Base-by-base conservation (phyloP, 2,888 invertebrate genomes). In the Athripsodes cinereus region DNA sequence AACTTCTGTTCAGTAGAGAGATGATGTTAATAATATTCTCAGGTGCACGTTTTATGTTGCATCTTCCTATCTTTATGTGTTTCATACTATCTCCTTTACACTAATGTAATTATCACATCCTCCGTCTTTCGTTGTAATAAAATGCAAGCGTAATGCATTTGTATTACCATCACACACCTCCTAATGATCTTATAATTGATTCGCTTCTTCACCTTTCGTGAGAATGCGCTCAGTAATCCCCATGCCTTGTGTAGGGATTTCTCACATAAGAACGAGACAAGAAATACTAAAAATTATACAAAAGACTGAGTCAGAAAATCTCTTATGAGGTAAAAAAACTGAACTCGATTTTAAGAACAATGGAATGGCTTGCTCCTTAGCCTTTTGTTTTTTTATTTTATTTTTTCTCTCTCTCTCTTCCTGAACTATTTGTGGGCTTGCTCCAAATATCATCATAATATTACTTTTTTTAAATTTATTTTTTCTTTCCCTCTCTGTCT, bases 171-270 rank as follows among this genome's bases (percentile, higher is more conserved):
- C n/a, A 16, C 40, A 40, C 40, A 40, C 40, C 40, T 40, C 40
- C 40, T 40, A 40, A 40, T 40, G 40, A 40, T 40, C 40, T 40
- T 40, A 40, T 40, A 40, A 40, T 40, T 40, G 40, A 40, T 40
- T 40, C 40, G 40, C 40, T 40, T 40, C 40, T 40, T 40, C 40
- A 40, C 40, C 40, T 40, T 40, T 13, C 16, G 40, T n/a, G 40
- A 40, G 40, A 40, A 40, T 40, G 16, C 40, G 40, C 13, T 40
- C 16, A 26, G 26, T 10, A 10, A 26, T 26, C 26, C 26, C 26
- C 10, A 26, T 10, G 26, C 26, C 26, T 6, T 26, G 5, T 10
- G 5, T 26, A 26, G 26, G 26, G 26, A 26, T 3, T 6, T 6
- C 10, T 26, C 26, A 6, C 26, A 26, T 10, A 26, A 10, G 26